phyloP scores from a whole-genome alignment of 2,888 invertebrate species.

The Gerris lacustris region DNA sequence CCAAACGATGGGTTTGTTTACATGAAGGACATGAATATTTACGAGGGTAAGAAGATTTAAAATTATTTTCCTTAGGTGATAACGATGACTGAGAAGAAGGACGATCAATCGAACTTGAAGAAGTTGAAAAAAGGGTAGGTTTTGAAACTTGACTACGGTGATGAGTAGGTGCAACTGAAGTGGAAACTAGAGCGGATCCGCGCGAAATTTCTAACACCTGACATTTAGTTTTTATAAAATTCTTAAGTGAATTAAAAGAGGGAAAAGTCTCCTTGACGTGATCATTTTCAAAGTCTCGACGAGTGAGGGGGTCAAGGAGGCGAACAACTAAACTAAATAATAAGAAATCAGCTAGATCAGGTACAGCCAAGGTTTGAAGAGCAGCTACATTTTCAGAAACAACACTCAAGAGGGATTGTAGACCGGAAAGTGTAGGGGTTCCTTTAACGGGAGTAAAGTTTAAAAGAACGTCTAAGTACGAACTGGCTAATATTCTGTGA shows the following conservation, averaged over 20 bases:
- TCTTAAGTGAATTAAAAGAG: conserved; percentile 11
- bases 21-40: not conserved
- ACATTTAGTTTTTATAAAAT: conserved; percentile 16
- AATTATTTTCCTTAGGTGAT: not conserved
- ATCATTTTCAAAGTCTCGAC: conserved; percentile 17
- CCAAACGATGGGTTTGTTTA: not conserved
- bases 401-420: conserved; percentile 8
- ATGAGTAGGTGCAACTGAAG: not conserved
- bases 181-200: no score
- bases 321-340: conserved; percentile 18
- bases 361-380: conserved; percentile 14
- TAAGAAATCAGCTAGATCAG: conserved; percentile 17
- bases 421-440: not conserved
- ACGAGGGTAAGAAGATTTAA: not conserved
- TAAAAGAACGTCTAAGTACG: no score
- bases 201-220: conserved; percentile 2
- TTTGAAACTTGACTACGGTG: not conserved
- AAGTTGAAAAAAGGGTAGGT: not conserved
- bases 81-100: no score
- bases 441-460: conserved; percentile 14
- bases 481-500: conserved; percentile 13
- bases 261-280: conserved; percentile 9
- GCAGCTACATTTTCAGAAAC: conserved; percentile 17
- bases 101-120: no score
- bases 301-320: conserved; percentile 10